A percentile compares a stretch with the other conserved stretches of the same genome.
These are phyloP conservation scores for Anas flavirostris DNA, from an alignment of 2,797 vertebrate genomes.

Conservation along the genomic window DNA sequence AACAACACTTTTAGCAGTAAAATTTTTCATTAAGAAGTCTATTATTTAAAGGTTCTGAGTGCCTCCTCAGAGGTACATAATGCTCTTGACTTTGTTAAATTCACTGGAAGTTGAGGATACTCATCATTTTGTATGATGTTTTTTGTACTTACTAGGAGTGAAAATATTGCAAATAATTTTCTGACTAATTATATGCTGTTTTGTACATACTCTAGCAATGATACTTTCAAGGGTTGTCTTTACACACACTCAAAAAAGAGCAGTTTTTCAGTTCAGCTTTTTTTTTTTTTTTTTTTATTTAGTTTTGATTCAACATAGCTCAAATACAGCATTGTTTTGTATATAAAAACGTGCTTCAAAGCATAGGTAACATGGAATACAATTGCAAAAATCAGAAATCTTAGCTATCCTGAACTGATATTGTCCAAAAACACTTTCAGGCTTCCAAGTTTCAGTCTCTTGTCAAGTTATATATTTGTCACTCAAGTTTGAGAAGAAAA, in stretches of 20 bases:
- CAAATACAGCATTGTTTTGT: not conserved
- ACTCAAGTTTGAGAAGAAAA: not conserved
- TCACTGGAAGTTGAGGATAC: not conserved
- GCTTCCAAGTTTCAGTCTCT: not conserved
- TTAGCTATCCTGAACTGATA: not conserved
- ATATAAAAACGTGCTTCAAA: not conserved
- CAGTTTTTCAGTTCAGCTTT: not conserved
- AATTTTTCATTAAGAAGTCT: not conserved
- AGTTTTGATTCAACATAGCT: not conserved
- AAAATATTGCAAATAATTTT: not conserved
- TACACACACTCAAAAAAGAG: not conserved
- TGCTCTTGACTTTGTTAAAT: not conserved
- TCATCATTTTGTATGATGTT: not conserved
- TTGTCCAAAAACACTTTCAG: not conserved
- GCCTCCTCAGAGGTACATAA: not conserved
- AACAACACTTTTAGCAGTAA: not conserved
- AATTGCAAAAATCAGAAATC: not conserved
- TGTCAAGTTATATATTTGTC: not conserved
- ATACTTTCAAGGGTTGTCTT: not conserved
- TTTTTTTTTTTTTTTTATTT: not conserved
- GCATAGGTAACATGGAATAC: not conserved
- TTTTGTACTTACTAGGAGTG: not conserved
- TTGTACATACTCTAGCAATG: not conserved
- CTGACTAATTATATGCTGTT: not conserved
- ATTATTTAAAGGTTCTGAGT: not conserved